Evolutionary conservation across 2,113 vertebrate genomes (phyloP).

Genomic region (Carassius auratus): DNA sequence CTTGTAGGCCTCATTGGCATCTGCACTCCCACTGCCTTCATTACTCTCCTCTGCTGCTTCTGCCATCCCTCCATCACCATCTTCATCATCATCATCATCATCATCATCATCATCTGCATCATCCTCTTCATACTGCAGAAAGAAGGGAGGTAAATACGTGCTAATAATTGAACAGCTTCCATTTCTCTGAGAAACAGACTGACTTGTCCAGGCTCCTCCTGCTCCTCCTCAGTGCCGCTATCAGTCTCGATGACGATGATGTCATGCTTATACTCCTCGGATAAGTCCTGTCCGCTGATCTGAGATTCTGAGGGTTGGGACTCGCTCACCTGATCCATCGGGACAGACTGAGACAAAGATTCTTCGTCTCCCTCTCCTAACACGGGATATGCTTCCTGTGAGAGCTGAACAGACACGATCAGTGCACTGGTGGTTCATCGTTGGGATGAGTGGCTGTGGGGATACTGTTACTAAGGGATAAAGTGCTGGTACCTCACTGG

Average conservation of each 20-base stretch:
- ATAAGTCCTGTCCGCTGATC: constrained; percentile 71
- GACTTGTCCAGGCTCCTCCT: constrained; percentile 77
- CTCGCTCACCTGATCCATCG: constrained; percentile 78
- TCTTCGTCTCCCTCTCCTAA: constrained; percentile 70
- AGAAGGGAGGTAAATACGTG: constrained; percentile 4
- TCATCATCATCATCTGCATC: constrained; percentile 72
- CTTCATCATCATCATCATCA: constrained; percentile 73
- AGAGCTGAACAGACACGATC: constrained; percentile 3
- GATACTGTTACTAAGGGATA: background rate
- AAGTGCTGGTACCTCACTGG: constrained; percentile 76
- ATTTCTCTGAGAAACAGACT: background rate
- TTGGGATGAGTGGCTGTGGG: background rate
- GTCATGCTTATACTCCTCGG: constrained; percentile 80
- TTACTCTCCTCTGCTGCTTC: constrained; percentile 88
- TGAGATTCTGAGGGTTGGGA: constrained; percentile 79
- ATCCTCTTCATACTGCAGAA: constrained; percentile 73
- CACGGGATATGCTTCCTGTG: constrained; percentile 74
- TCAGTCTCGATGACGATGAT: constrained; percentile 93
- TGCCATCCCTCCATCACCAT: constrained; percentile 81
- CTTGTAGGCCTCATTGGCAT: constrained; percentile 84
- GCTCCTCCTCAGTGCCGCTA: constrained; percentile 84
- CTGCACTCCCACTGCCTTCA: constrained; percentile 83
- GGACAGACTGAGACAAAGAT: constrained; percentile 81
- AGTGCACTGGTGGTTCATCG: background rate
- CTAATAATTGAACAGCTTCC: background rate